These are phyloP conservation scores for Phrynosoma blainvillii DNA, from an alignment of 2,113 vertebrate genomes.

Conservation along the genomic window DNA sequence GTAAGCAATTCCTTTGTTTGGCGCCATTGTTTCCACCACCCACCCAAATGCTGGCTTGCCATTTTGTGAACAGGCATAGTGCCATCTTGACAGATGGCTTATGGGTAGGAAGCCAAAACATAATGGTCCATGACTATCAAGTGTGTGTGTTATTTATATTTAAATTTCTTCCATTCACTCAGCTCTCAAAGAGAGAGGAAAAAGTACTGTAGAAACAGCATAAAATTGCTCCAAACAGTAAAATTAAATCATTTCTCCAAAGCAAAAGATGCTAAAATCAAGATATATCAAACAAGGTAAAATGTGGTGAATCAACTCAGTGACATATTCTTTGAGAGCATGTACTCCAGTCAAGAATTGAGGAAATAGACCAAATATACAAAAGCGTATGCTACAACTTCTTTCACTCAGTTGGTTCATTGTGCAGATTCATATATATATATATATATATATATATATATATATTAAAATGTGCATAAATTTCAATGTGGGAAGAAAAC, in stretches of 20 bases:
- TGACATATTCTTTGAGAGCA: background rate
- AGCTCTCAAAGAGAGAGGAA: background rate
- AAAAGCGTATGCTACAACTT: too few species aligned
- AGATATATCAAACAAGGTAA: background rate
- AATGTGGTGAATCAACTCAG: background rate
- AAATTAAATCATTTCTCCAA: background rate
- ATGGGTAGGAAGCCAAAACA: background rate
- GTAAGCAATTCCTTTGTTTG: background rate
- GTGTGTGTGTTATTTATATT: conserved; percentile 4
- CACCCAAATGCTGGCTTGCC: background rate
- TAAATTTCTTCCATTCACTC: background rate
- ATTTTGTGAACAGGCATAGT: background rate
- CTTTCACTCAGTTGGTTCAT: too few species aligned
- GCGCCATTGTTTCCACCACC: background rate
- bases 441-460: background rate
- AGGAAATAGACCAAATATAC: too few species aligned
- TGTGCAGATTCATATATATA: background rate
- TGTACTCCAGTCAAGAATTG: background rate
- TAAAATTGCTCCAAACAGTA: background rate
- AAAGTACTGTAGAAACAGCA: background rate
- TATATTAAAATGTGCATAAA: background rate
- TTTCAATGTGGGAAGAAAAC: background rate
- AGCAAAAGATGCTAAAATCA: background rate
- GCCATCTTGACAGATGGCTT: conserved; percentile 24
- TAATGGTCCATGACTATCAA: background rate